phyloP scores from a whole-genome alignment of 35 echinoderm and acorn worm genomes.

The Acanthaster planci region DNA sequence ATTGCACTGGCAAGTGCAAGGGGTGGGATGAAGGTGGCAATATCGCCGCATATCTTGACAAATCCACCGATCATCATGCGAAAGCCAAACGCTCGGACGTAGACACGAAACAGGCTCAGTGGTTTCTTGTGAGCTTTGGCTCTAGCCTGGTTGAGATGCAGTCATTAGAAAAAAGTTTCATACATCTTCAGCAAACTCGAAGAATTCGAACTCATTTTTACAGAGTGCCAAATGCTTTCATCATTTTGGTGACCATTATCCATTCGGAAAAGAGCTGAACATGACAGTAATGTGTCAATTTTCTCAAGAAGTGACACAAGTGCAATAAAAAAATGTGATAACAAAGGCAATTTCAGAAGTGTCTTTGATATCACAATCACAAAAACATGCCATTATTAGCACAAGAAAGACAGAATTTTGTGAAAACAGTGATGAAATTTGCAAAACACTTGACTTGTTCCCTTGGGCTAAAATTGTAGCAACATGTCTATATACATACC shows the following conservation, averaged over 20 bases:
- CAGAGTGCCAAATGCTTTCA: neutral
- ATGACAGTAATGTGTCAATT: neutral
- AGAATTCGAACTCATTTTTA: neutral
- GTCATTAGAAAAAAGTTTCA: neutral
- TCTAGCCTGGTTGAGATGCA: conserved; percentile 28
- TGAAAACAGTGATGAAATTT: too few species aligned
- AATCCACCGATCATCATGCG: conserved; percentile 63
- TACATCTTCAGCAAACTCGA: neutral
- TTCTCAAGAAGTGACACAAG: too few species aligned
- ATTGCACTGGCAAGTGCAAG: conserved; percentile 59
- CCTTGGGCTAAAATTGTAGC: too few species aligned
- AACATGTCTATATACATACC: too few species aligned
- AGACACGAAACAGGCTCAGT: conserved; percentile 70
- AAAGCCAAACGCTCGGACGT: conserved; percentile 57
- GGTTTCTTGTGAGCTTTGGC: conserved; percentile 47
- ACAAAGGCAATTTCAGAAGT: too few species aligned
- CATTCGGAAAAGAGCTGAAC: neutral
- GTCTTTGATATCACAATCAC: too few species aligned
- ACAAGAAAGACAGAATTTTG: too few species aligned
- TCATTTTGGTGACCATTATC: neutral
- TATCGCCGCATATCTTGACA: conserved; percentile 81
- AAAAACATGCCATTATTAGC: too few species aligned
- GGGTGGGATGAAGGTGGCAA: conserved; percentile 76
- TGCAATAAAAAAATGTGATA: too few species aligned
- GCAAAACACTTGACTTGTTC: too few species aligned